Evolutionary conservation across 2,888 invertebrate genomes (phyloP), one percentile per base, ranked within the genome.

Genomic region (Cataglyphis albicans): DNA sequence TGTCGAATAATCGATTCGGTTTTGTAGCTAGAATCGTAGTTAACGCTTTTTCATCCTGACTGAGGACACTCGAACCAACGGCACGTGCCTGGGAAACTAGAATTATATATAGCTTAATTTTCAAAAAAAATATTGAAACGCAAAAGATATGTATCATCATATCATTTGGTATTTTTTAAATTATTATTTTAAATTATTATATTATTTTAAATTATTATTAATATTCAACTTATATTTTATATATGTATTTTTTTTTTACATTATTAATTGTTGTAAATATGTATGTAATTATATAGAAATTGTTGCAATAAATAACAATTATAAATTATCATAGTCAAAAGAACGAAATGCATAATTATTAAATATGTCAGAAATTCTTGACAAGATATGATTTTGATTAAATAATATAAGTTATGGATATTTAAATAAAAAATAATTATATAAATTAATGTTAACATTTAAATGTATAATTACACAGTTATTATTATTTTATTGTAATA

Each of bases 31-130:
- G 80, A 76, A 81, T 81, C 64, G 38, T 81, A 83, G 84, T 80
- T 84, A 75, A 81, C 61, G 32, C 52, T 63, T 84, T 81, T 81
- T 76, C 6, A n/a, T 10, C 32, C 1, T 15, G 21, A 12, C 25
- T 21, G 55, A 38, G 10, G 10, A 10, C 55, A 12, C 32, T 57
- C 18, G 10, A 25, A n/a, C 10, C 2, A 29, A 32, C 41, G 70
- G 81, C 85, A 72, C 84, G 87, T 87, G 87, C 67, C 67, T 55
- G 44, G 78, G 78, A 85, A 86, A 83, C 86, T 87, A 68, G 67
- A 73, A 87, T 87, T 87, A 75, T 44, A 52, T 48, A 25, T 25
- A 1, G 38, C 44, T 32, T 76, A 70, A 80, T 72, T 78, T 68
- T 68, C n/a, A 32, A 61, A 18, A 10, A 57, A 55, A 70, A 35